Percentiles rank a stretch among this genome's conserved stretches.
phyloP scores from a whole-genome alignment of 2,797 vertebrate species.

The Enteromius treurensis region DNA sequence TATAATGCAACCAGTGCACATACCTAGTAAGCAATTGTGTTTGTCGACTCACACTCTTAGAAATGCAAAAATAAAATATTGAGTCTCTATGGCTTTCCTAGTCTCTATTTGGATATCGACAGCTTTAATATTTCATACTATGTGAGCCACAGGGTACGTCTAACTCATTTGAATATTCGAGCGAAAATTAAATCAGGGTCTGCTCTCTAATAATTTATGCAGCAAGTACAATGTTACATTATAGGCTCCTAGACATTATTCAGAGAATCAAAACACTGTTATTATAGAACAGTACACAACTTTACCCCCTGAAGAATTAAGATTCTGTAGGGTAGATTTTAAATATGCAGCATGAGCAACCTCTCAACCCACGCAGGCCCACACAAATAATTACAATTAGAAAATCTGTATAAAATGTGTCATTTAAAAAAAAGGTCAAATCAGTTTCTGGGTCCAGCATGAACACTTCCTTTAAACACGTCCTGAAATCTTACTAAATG shows the following conservation, averaged over 20 bases:
- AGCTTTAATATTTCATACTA: constrained; percentile 78
- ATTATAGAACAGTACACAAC: constrained; percentile 6
- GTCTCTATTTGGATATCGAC: constrained; percentile 61
- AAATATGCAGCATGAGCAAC: constrained; percentile 20
- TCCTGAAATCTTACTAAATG: background rate
- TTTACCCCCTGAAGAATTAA: background rate
- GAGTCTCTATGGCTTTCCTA: constrained; percentile 65
- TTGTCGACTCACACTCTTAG: constrained; percentile 33
- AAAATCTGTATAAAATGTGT: background rate
- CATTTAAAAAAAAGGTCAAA: background rate
- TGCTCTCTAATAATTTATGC: constrained; percentile 68
- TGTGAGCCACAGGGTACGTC: constrained; percentile 72
- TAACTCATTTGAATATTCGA: constrained; percentile 72
- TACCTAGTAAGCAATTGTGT: constrained; percentile 16
- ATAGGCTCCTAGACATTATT: constrained; percentile 40
- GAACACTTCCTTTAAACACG: background rate
- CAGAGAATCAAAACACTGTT: constrained; percentile 1
- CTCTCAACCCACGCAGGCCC: constrained; percentile 28
- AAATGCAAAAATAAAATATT: constrained; percentile 74
- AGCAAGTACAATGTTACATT: constrained; percentile 14
- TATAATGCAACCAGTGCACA: constrained; percentile 15
- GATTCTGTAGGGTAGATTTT: background rate
- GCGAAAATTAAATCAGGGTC: constrained; percentile 62
- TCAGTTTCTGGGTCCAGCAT: background rate
- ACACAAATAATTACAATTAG: constrained; percentile 25